Percentiles rank a stretch among this genome's conserved stretches.
phyloP scores from a whole-genome alignment of 2,888 invertebrate genomes.

The Steromphala cineraria region DNA sequence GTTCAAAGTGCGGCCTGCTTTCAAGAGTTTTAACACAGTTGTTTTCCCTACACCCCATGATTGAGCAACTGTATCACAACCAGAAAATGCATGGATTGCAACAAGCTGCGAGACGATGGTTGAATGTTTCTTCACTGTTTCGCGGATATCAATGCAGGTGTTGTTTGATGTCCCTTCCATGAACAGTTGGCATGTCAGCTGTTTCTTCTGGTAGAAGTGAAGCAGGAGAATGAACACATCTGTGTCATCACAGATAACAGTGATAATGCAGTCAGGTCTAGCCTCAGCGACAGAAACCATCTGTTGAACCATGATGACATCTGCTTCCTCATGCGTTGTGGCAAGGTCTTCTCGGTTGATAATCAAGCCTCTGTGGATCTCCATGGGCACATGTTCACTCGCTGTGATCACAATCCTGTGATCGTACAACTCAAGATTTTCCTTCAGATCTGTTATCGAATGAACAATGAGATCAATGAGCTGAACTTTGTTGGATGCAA shows the following conservation, averaged over 20 bases:
- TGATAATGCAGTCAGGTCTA: background rate
- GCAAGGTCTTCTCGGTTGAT: background rate
- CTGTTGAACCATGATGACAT: constrained; percentile 12
- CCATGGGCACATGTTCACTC: background rate
- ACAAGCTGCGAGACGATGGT: background rate
- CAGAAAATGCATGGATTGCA: constrained; percentile 27
- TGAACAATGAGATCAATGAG: too few species aligned
- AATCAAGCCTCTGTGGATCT: background rate
- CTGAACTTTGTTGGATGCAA: too few species aligned
- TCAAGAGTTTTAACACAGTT: constrained; percentile 4
- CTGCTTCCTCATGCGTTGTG: constrained; percentile 10
- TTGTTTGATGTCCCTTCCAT: constrained; percentile 18
- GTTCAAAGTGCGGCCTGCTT: background rate
- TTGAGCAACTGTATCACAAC: constrained; percentile 29
- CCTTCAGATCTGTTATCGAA: too few species aligned
- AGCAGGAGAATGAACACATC: constrained; percentile 29
- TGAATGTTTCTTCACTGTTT: constrained; percentile 15
- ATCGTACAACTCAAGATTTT: too few species aligned
- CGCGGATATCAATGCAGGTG: background rate
- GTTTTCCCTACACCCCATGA: constrained; percentile 22
- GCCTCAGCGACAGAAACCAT: background rate
- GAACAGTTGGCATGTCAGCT: constrained; percentile 10
- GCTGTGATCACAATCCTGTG: background rate
- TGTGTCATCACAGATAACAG: constrained; percentile 30
- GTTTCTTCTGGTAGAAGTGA: background rate